Percentiles rank a stretch among this genome's conserved stretches.
These are phyloP conservation scores for Eolophus roseicapilla DNA, from an alignment of 2,113 vertebrate genomes.

Conservation along the genomic window DNA sequence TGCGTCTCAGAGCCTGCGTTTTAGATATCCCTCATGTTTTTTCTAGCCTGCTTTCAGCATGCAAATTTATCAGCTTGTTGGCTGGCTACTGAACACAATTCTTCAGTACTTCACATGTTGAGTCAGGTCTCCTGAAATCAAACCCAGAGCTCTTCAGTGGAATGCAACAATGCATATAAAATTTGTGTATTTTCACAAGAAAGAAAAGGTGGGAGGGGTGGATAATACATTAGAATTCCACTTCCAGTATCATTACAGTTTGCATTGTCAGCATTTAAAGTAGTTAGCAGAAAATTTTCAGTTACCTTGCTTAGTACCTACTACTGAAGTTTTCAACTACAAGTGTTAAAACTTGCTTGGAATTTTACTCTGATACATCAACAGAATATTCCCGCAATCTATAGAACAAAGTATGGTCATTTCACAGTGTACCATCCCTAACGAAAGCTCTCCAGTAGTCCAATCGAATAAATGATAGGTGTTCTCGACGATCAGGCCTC, in stretches of 20 bases:
- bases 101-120: not conserved
- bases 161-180: not conserved
- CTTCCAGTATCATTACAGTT: not conserved
- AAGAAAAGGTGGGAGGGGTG: not conserved
- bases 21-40: constrained; percentile 14
- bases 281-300: not conserved
- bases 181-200: not conserved
- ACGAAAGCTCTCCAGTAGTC: not conserved
- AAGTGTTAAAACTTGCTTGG: not conserved
- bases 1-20: not conserved
- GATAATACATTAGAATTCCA: not conserved
- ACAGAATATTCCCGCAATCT: not conserved
- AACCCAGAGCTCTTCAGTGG: not conserved
- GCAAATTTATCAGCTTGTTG: not conserved
- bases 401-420: fast-evolving
- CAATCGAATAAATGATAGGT: fast-evolving
- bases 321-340: not conserved
- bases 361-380: not conserved
- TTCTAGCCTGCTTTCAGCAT: constrained; percentile 2
- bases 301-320: not conserved
- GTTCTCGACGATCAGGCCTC: not conserved
- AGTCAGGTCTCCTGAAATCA: not conserved
- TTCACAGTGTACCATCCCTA: not conserved
- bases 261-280: not conserved
- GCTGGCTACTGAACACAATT: not conserved